Conservation (phyloP, 2,797 vertebrate species). For the Mallotus villosus region DNA sequence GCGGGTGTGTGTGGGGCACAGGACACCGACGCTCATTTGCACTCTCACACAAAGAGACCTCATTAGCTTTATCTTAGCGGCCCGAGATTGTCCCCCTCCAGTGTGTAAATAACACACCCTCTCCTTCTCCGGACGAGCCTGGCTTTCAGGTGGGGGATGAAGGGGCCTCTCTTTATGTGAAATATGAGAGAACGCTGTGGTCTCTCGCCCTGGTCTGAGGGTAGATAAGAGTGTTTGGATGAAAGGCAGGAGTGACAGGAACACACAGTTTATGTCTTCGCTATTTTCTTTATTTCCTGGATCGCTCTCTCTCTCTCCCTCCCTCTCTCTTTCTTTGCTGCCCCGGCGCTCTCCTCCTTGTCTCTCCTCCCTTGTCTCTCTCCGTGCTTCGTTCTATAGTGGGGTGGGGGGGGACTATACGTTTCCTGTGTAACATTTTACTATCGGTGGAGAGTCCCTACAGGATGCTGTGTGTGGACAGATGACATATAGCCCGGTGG, state of each 20-base stretch:
- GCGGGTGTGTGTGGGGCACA: constrained; percentile 49
- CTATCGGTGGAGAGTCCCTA: constrained; percentile 83
- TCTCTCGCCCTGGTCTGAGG: constrained; percentile 44
- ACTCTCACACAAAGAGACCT: constrained; percentile 96
- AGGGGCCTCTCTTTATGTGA: constrained; percentile 32
- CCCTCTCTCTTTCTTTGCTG: constrained; percentile 26
- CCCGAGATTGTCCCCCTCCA: constrained; percentile 85
- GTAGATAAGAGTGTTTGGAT: constrained; percentile 60
- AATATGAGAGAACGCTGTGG: constrained; percentile 59
- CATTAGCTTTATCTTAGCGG: constrained; percentile 96
- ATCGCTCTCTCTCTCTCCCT: background rate
- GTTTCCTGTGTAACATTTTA: background rate
- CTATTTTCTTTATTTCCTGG: background rate
- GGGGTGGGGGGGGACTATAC: background rate
- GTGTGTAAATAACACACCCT: constrained; percentile 83
- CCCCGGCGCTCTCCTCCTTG: constrained; percentile 13
- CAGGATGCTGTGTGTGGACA: constrained; percentile 76
- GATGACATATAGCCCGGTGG: constrained; percentile 92
- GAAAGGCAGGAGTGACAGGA: constrained; percentile 54
- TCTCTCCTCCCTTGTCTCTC: background rate
- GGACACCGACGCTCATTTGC: constrained; percentile 87
- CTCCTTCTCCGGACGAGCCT: background rate
- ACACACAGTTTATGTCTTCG: constrained; percentile 54
- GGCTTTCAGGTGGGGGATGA: background rate
- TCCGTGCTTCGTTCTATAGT: background rate